These are phyloP conservation scores for Heliothis peltigera DNA, from an alignment of 2,888 invertebrate species.

Conservation along the genomic window DNA sequence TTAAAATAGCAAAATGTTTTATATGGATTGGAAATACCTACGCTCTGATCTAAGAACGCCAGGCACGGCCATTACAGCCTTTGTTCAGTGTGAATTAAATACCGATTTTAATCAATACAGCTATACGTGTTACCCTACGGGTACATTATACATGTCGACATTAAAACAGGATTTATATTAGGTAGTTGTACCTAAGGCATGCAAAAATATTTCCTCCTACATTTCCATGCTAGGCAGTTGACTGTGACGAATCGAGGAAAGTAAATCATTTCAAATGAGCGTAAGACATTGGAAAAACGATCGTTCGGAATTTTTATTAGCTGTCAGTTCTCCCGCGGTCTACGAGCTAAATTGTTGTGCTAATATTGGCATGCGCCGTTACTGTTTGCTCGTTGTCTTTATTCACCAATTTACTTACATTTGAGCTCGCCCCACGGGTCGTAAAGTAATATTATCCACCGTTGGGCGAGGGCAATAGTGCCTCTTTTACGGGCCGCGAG, in stretches of 20 bases:
- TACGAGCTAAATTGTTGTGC: conserved; percentile 56
- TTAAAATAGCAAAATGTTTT: conserved; percentile 1
- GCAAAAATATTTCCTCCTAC: conserved; percentile 19
- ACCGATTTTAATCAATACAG: conserved; percentile 14
- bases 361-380: conserved; percentile 66
- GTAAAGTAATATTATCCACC: conserved; percentile 89
- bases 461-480: conserved; percentile 88
- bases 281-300: conserved; percentile 44
- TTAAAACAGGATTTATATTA: background rate
- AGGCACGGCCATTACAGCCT: background rate
- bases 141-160: no score
- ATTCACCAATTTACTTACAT: conserved; percentile 89
- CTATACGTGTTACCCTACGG: no score
- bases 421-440: conserved; percentile 85
- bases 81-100: conserved; percentile 32
- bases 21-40: conserved; percentile 18
- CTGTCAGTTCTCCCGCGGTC: conserved; percentile 33
- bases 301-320: conserved; percentile 50
- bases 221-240: conserved; percentile 29
- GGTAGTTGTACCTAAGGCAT: conserved; percentile 3
- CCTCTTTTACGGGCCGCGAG: conserved; percentile 89
- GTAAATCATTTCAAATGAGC: conserved; percentile 57
- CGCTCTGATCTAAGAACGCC: conserved; percentile 7
- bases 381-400: conserved; percentile 83
- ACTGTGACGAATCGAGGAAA: conserved; percentile 39